Conservation (phyloP, 2,113 vertebrate species). For the Dromaius novaehollandiae region DNA sequence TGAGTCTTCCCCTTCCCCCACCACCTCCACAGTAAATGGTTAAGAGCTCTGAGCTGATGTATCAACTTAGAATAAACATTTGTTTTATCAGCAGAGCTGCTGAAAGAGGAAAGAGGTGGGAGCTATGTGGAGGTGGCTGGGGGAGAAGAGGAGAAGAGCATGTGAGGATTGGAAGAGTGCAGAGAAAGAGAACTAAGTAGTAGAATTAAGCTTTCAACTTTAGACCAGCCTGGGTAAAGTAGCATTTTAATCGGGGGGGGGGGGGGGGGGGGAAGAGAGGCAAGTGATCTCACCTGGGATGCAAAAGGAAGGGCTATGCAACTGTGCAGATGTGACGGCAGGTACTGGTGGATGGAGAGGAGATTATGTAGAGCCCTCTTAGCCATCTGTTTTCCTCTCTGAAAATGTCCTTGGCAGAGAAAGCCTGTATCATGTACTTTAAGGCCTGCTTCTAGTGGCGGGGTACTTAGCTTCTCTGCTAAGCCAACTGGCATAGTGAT, state of each 20-base stretch:
- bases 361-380: background rate
- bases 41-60: slow-evolving; percentile 21
- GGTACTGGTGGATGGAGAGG: background rate
- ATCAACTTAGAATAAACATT: background rate
- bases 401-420: background rate
- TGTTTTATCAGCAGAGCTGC: slow-evolving; percentile 25
- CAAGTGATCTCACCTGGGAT: background rate
- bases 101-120: slow-evolving; percentile 53
- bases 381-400: background rate
- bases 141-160: background rate
- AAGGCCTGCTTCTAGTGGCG: background rate
- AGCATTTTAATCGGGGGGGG: background rate
- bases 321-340: background rate
- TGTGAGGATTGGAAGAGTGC: background rate
- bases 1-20: background rate
- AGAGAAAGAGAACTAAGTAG: background rate
- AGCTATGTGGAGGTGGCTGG: slow-evolving; percentile 2
- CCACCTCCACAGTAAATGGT: background rate
- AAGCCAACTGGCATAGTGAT: fast-evolving
- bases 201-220: background rate
- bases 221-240: background rate
- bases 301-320: background rate
- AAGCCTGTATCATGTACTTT: fast-evolving
- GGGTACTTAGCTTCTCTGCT: background rate
- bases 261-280: background rate